These are phyloP conservation scores for Gobio gobio DNA, from an alignment of 2,113 vertebrate genomes.

Conservation along the genomic window DNA sequence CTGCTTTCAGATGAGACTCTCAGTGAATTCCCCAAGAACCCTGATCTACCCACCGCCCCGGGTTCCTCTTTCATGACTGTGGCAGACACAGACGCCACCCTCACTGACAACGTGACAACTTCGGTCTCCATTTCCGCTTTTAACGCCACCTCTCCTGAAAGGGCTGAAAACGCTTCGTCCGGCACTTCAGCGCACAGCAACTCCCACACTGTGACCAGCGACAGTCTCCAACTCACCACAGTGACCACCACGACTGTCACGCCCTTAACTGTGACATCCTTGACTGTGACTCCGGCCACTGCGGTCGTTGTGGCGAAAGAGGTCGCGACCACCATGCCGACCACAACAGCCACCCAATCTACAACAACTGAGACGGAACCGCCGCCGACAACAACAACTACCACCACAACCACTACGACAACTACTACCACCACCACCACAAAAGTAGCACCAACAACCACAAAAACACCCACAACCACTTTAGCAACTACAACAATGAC, in stretches of 20 bases:
- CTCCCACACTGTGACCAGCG: constrained; percentile 65
- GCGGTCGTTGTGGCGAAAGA: constrained; percentile 30
- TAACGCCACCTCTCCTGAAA: constrained; percentile 66
- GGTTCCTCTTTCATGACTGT: constrained; percentile 68
- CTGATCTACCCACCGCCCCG: constrained; percentile 74
- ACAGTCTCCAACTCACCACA: constrained; percentile 66
- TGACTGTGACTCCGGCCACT: constrained; percentile 46
- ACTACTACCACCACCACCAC: constrained; percentile 61
- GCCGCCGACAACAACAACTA: constrained; percentile 43
- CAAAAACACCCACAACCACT: constrained; percentile 49
- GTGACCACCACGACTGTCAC: constrained; percentile 62
- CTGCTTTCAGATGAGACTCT: constrained; percentile 64
- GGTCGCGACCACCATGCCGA: neutral
- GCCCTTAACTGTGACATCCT: constrained; percentile 64
- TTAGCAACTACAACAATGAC: constrained; percentile 65
- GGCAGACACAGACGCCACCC: constrained; percentile 71
- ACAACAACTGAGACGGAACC: constrained; percentile 33
- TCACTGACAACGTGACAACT: constrained; percentile 69
- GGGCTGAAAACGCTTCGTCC: constrained; percentile 56
- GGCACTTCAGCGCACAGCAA: neutral
- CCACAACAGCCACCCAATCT: constrained; percentile 33
- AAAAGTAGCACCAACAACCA: constrained; percentile 52
- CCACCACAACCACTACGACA: constrained; percentile 60
- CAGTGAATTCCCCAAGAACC: constrained; percentile 66
- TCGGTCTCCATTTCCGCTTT: constrained; percentile 69